Base-by-base conservation (phyloP, 2,797 vertebrate genomes). In the Cygnus olor region DNA sequence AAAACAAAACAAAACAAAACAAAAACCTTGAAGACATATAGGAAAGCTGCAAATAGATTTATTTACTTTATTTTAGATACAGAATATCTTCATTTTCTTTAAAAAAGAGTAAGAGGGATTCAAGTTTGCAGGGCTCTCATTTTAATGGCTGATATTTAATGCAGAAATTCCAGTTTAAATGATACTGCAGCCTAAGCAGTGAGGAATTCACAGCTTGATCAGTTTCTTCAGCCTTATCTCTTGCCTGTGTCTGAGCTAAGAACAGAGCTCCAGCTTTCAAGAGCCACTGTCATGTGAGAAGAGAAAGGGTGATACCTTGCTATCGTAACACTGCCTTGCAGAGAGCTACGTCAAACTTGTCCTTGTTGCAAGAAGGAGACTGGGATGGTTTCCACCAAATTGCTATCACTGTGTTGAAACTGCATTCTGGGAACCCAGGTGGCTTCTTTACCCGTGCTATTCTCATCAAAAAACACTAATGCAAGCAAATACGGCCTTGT, bases 191-290 rank as follows among this genome's bases (percentile, higher is more conserved):
- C 17, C 86, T 80, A 57, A 92, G 61, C 47, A 81, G 54, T 36
- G 47, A 87, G 79, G 89, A 88, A 92, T 90, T 92, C 71, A 45
- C 40, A 71, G 68, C 65, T 94, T 94, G 36, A 64, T 80, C 47
- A 30, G 47, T 49, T 93, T 86, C 53, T 64, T 85, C 84, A 53
- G 53, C 47, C 68, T 92, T 93, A 85, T 93, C 88, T 93, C 57
- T 83, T 91, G 71, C 64, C 89, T 1, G 0, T 53, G 44, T 32
- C 3, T 49, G 47, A 90, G 74, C 80, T 68, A 32, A 82, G 71
- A 77, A 68, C 72, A 85, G 70, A 76, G 47, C 32, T 87, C 36
- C 83, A 93, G 47, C 61, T 77, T 87, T 89, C 69, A 56, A 88
- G 71, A 70, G 56, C 70, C 73, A 38, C 36, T 86, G 63, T 38